Conservation (phyloP, 2,888 invertebrate species). For the Branchinecta sandiegonensis region DNA sequence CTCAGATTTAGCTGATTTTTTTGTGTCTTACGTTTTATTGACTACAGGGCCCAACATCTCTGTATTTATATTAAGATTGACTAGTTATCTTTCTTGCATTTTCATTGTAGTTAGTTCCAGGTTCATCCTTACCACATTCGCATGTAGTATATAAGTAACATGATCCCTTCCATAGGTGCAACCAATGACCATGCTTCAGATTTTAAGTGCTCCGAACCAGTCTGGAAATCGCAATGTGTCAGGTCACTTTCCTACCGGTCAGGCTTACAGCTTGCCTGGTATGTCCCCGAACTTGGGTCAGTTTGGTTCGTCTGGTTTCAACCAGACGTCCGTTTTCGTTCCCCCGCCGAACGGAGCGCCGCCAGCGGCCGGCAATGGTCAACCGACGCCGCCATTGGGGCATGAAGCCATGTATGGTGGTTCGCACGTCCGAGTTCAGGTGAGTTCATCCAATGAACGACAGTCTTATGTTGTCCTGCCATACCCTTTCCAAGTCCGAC, state of each 20-base stretch:
- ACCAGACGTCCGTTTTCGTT: not conserved
- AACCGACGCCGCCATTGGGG: not conserved
- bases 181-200: slow-evolving; percentile 6
- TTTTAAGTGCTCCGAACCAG: not conserved
- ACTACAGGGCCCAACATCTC: not conserved
- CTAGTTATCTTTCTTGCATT: not conserved
- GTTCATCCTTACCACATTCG: no score
- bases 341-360: not conserved
- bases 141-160: no score
- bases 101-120: not conserved
- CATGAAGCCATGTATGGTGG: not conserved
- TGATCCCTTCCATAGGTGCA: not conserved
- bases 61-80: not conserved
- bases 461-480: no score
- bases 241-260: not conserved
- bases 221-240: not conserved
- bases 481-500: no score
- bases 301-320: slow-evolving; percentile 10
- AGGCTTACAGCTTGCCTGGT: slow-evolving; percentile 1
- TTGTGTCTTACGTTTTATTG: no score
- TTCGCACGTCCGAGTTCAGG: not conserved
- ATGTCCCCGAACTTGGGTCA: not conserved
- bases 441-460: not conserved
- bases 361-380: not conserved
- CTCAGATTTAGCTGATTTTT: no score